These are phyloP conservation scores for Strigops habroptila DNA, from an alignment of 2,113 vertebrate genomes.

Conservation along the genomic window DNA sequence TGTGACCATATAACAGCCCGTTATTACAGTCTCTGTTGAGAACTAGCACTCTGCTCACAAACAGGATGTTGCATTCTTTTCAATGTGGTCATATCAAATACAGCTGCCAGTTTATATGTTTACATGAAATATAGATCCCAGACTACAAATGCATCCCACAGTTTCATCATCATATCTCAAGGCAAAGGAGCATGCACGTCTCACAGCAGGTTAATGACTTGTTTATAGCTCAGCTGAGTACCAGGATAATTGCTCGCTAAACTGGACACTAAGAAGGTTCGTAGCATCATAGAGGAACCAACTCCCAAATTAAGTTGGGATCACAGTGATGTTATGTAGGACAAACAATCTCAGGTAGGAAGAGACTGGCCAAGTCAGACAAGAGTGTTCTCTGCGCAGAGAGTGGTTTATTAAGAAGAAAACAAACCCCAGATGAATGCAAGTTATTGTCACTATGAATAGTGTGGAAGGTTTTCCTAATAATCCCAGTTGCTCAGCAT, in stretches of 20 bases:
- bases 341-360: not conserved
- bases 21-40: not conserved
- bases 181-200: not conserved
- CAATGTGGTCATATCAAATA: not conserved
- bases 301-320: not conserved
- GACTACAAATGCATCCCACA: not conserved
- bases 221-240: not conserved
- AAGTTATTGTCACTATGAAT: not conserved
- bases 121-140: not conserved
- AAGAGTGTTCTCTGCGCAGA: not conserved
- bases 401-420: not conserved
- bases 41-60: not conserved
- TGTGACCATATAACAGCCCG: rapidly evolving
- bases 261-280: not conserved
- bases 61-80: not conserved
- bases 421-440: not conserved
- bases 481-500: not conserved
- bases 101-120: not conserved
- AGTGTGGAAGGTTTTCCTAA: not conserved
- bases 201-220: not conserved
- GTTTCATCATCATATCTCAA: not conserved
- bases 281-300: not conserved
- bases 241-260: not conserved
- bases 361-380: not conserved
- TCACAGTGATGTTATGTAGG: not conserved